Evolutionary conservation across 1,140 invertebrate species (phyloP), one percentile per base, ranked within the genome.

Genomic region (Harlomillsia oculata): DNA sequence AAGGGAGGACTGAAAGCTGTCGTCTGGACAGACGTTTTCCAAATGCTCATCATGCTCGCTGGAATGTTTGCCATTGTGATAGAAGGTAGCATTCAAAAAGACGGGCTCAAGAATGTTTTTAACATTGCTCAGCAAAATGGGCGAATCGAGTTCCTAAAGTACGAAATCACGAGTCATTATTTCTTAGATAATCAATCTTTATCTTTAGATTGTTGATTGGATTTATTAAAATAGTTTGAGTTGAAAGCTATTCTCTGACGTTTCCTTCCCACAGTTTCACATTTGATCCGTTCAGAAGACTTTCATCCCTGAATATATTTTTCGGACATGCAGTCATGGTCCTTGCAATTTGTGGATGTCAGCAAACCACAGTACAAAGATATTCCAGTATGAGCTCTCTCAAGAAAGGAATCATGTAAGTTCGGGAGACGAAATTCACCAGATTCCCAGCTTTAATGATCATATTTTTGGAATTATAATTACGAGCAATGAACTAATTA

Each of bases 241-340:
- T n/a, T n/a, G n/a, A n/a, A n/a, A n/a, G n/a, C n/a, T n/a, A n/a
- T n/a, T n/a, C n/a, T n/a, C n/a, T n/a, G n/a, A n/a, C n/a, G n/a
- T n/a, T n/a, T n/a, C 9, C 4, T 9, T 45, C 21, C 51, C n/a
- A 37, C 72, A 89, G 85, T 67, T 86, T 84, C 59, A 77, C 82
- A 53, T 74, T 84, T 71, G 84, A 90, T 69, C 80, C 85, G 13
- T 86, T 83, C 1, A 74, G 82, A 5, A 76, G 87, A 16, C 86
- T 89, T 11, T 83, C 86, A 29, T 87, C 87, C 0, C 69, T 81
- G 20, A 89, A 85, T 2, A 84, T 86, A 0, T 74, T 84, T 49
- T 64, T 89, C 39, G 87, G 88, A 11, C 86, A 89, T 67, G 75
- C 88, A 34, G 88, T 89, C 69, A 53, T 53, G 51, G 23, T 84